Evolutionary conservation across 2,113 vertebrate genomes (phyloP), one percentile per base, ranked within the genome.

Genomic region (Limnothrissa miodon): DNA sequence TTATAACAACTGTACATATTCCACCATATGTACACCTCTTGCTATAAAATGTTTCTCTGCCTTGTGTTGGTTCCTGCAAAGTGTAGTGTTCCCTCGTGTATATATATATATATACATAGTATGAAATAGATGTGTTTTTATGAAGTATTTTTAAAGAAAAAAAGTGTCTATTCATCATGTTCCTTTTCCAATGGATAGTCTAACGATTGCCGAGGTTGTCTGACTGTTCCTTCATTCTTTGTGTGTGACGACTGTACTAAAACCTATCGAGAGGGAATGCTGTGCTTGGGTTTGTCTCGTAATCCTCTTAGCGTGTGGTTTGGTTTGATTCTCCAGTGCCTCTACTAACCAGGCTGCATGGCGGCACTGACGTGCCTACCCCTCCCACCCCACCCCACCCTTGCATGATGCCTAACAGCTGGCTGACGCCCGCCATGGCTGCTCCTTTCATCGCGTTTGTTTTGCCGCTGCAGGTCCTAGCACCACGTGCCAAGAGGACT

Each of bases 401-500:
- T 21, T 90, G 91, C 89, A 88, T 89, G 89, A 83, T 79, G 81
- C 80, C 78, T 80, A 45, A 86, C 53, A 59, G 39, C 83, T 36
- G 83, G 66, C 51, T 70, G 74, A 25, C 33, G 6, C 44, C 36
- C 8, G 62, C 70, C 2, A 6, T 17, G n/a, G n/a, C n/a, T n/a
- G n/a, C n/a, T 81, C 83, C n/a, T 87, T 82, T 81, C 84, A 85
- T 66, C 81, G 13, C 51, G 53, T 87, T 42, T 86, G 87, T 84
- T 89, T 80, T 88, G 82, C 86, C 82, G n/a, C 81, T 29, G 4
- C 86, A 99, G 98, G 98, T 90, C 97, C 98, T 0, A 98, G 97
- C 89, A 99, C 97, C 85, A 98, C 97, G 36, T 99, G 98, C 88
- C 97, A 99, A 88, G 98, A 99, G 91, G 97, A 99, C 90, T 99